A percentile compares a stretch with the other conserved stretches of the same genome.
Conservation (phyloP, 1,140 invertebrate genomes). For the Cheumatopsyche charites region DNA sequence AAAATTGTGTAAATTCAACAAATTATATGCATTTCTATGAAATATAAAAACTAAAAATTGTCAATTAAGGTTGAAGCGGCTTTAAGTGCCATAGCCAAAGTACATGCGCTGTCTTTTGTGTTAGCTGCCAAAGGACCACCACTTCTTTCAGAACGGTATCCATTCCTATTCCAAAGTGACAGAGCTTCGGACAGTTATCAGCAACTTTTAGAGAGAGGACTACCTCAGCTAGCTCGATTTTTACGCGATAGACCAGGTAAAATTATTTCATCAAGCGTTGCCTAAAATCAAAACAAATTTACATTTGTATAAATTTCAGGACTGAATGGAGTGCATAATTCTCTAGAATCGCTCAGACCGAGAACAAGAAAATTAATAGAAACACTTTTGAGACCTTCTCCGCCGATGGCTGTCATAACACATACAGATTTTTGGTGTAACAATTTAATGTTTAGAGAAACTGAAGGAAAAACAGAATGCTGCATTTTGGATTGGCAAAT, state of each 20-base stretch:
- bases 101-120: slow-evolving; percentile 74
- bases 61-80: slow-evolving; percentile 62
- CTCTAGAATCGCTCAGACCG: slow-evolving; percentile 62
- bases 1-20: not conserved
- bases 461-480: slow-evolving; percentile 63
- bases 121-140: slow-evolving; percentile 68
- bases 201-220: slow-evolving; percentile 73
- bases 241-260: slow-evolving; percentile 67
- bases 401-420: slow-evolving; percentile 71
- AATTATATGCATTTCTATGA: not conserved
- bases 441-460: slow-evolving; percentile 73
- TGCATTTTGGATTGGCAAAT: slow-evolving; percentile 83
- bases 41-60: not conserved
- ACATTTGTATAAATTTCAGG: slow-evolving; percentile 20
- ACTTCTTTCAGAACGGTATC: slow-evolving; percentile 69
- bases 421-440: slow-evolving; percentile 86
- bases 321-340: slow-evolving; percentile 53
- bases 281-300: too few species aligned
- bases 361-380: slow-evolving; percentile 69
- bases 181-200: slow-evolving; percentile 78
- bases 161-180: slow-evolving; percentile 74
- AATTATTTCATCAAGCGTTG: slow-evolving; percentile 52
- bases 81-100: slow-evolving; percentile 69
- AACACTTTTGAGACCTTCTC: slow-evolving; percentile 67
- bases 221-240: slow-evolving; percentile 74